Conservation (phyloP, 2,797 vertebrate species). For the Luscinia luscinia region DNA sequence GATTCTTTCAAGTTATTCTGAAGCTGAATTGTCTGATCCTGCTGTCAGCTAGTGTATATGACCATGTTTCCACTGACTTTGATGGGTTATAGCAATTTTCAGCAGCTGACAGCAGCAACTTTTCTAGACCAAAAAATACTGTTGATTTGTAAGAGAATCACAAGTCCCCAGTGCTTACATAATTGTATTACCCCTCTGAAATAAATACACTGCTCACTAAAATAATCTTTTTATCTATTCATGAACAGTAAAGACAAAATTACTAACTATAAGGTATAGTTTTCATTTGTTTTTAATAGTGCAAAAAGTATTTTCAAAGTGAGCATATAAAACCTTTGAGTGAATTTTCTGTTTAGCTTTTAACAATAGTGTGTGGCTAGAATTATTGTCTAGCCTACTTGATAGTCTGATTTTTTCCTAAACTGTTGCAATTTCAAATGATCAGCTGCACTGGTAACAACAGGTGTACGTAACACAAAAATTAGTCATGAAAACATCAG, state of each 20-base stretch:
- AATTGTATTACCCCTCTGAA: background rate
- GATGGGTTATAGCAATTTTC: slow-evolving; percentile 19
- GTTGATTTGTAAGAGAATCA: background rate
- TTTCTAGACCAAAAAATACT: background rate
- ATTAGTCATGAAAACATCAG: background rate
- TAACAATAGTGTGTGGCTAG: background rate
- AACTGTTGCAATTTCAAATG: background rate
- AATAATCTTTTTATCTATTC: background rate
- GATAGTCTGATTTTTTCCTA: background rate
- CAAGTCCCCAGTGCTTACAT: background rate
- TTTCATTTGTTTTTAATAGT: background rate
- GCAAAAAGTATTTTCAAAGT: background rate
- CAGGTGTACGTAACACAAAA: background rate
- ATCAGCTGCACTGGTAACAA: background rate
- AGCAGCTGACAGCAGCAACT: background rate
- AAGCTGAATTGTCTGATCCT: slow-evolving; percentile 6
- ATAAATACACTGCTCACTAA: background rate
- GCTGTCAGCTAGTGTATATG: background rate
- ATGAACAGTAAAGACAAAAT: background rate
- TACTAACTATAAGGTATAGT: background rate
- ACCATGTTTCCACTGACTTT: background rate
- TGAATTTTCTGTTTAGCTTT: background rate
- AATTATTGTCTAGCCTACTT: background rate
- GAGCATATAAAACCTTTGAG: background rate
- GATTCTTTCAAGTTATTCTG: slow-evolving; percentile 42